phyloP scores from a whole-genome alignment of 2,113 vertebrate species.

The Nothocercus julius region DNA sequence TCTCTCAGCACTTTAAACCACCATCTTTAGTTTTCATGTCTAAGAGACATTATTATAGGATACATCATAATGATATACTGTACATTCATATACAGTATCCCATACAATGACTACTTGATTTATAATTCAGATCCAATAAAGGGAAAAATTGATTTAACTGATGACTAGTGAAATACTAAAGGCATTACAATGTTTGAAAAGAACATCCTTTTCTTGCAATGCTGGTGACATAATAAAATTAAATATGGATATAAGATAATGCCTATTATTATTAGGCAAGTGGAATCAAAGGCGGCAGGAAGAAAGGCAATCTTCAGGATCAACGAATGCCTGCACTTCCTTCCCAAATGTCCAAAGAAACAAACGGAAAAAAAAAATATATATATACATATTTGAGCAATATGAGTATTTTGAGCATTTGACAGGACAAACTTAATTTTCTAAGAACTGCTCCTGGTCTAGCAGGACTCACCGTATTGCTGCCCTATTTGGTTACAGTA shows the following conservation, averaged over 20 bases:
- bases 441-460: neutral
- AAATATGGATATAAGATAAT: conserved; percentile 75
- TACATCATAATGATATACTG: conserved; percentile 82
- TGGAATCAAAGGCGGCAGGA: conserved; percentile 57
- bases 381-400: too few relatives aligned
- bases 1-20: conserved; percentile 79
- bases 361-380: neutral
- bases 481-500: neutral
- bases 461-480: accelerated
- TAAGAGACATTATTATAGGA: conserved; percentile 84
- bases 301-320: conserved; percentile 56
- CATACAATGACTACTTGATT: conserved; percentile 79
- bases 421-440: neutral
- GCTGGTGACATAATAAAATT: conserved; percentile 74
- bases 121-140: conserved; percentile 81
- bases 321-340: conserved; percentile 40
- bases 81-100: conserved; percentile 78
- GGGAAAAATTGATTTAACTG: conserved; percentile 80
- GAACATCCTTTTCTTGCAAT: conserved; percentile 73
- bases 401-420: neutral
- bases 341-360: conserved; percentile 3
- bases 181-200: conserved; percentile 77
- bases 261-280: conserved; percentile 72
- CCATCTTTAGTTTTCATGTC: conserved; percentile 81
- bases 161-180: conserved; percentile 79